Conservation (phyloP, 1,140 invertebrate genomes). For the roundworm (Caenorhabditis elegans) region WBcel235 BX284602.5:10308001-10308500, state of each 20-base stretch:
- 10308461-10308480: slow-evolving; percentile 5
- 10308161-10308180: neutral
- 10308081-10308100: neutral
- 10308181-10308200: too few species aligned
- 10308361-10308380: neutral
- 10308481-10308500: neutral
- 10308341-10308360: neutral
- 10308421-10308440: neutral
- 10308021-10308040: neutral
- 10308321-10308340: neutral
- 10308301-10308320: neutral
- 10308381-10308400: neutral
- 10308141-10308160: neutral
- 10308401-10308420: neutral
- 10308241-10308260: neutral
- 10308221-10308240: too few species aligned
- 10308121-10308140: neutral
- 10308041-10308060: neutral
- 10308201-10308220: too few species aligned
- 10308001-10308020: neutral
- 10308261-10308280: neutral
- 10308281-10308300: neutral
- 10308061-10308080: neutral
- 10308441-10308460: neutral
- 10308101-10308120: neutral